These are phyloP conservation scores for Dichetophora obliterata DNA, from an alignment of 2,888 invertebrate species.

Conservation along the genomic window DNA sequence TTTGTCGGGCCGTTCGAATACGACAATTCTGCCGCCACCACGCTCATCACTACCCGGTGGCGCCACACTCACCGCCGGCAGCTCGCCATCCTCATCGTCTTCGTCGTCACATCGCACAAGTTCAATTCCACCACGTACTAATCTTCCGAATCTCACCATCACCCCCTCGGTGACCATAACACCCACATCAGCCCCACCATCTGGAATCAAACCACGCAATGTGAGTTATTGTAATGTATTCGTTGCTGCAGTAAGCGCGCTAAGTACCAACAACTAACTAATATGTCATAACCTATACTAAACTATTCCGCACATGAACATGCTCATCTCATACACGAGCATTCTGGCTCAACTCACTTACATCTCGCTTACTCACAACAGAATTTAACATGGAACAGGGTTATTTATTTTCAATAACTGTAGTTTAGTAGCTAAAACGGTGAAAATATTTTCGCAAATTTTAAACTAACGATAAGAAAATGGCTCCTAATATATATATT, in stretches of 20 bases:
- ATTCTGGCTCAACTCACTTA: not conserved
- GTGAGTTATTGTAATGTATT: slow-evolving; percentile 71
- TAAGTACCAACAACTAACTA: slow-evolving; percentile 44
- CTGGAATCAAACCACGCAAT: slow-evolving; percentile 70
- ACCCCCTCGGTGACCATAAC: slow-evolving; percentile 83
- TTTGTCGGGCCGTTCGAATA: slow-evolving; percentile 53
- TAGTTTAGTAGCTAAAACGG: too few species aligned
- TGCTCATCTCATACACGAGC: not conserved
- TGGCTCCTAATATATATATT: too few species aligned
- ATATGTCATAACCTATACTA: not conserved
- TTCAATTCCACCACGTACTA: slow-evolving; percentile 66
- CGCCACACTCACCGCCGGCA: slow-evolving; percentile 75
- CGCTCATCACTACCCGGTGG: slow-evolving; percentile 74
- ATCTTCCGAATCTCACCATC: slow-evolving; percentile 72
- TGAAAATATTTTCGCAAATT: too few species aligned
- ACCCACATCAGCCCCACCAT: slow-evolving; percentile 79
- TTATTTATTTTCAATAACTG: slow-evolving; percentile 28
- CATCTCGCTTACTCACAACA: slow-evolving; percentile 58
- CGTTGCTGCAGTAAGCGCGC: slow-evolving; percentile 68
- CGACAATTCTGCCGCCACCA: slow-evolving; percentile 65
- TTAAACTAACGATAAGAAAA: too few species aligned
- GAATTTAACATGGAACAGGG: slow-evolving; percentile 35
- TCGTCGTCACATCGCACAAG: slow-evolving; percentile 60
- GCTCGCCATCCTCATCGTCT: slow-evolving; percentile 61
- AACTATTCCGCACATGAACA: not conserved